These are phyloP conservation scores for Holothuria scabra DNA, from an alignment of 53 echinoderm and acorn worm genomes.

Conservation along the genomic window DNA sequence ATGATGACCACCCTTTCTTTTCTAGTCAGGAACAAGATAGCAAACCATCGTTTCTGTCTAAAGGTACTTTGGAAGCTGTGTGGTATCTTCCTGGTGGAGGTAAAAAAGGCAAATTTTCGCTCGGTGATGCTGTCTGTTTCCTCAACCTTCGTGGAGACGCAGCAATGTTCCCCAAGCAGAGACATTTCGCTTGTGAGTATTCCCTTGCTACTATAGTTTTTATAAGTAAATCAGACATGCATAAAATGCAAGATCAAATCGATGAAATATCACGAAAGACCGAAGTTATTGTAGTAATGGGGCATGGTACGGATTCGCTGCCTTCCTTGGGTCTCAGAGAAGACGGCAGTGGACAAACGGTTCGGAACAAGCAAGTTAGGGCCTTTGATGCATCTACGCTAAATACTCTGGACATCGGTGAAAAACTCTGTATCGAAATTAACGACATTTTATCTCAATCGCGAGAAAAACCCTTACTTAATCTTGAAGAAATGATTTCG, in stretches of 20 bases:
- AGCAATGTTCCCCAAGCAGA: not conserved
- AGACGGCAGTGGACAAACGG: no score
- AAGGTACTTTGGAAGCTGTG: not conserved
- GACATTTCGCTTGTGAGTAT: not conserved
- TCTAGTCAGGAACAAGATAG: constrained; percentile 17
- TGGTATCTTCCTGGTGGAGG: constrained; percentile 3
- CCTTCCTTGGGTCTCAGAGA: no score
- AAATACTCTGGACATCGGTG: no score
- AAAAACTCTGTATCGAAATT: no score
- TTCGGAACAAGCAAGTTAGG: no score
- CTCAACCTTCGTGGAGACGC: constrained; percentile 26
- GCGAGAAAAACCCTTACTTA: no score
- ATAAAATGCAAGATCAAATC: not conserved
- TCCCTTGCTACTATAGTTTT: not conserved
- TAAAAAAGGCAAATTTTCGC: not conserved
- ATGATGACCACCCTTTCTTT: constrained; percentile 1
- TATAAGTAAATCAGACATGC: not conserved
- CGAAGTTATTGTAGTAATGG: not conserved
- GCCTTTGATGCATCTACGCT: no score
- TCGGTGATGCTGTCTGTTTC: not conserved
- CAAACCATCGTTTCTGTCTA: not conserved
- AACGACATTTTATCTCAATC: no score
- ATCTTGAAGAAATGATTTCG: no score
- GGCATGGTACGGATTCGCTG: no score
- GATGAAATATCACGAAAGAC: not conserved